phyloP scores from a whole-genome alignment of 1,140 invertebrate genomes.

The Zaprionus inermis region DNA sequence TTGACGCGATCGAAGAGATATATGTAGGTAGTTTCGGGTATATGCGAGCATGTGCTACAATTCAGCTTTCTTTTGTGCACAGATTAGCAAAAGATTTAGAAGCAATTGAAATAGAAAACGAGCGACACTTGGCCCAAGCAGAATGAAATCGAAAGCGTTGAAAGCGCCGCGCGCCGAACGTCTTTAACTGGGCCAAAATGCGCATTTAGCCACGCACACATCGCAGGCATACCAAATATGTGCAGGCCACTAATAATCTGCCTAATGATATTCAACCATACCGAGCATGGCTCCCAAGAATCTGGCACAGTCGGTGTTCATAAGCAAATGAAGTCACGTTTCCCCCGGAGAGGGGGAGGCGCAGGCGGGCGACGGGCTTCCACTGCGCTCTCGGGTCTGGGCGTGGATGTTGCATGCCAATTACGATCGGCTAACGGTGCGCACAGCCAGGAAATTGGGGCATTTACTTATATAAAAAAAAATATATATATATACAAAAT shows the following conservation, averaged over 20 bases:
- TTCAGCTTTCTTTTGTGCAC: constrained; percentile 71
- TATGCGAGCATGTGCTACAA: constrained; percentile 60
- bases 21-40: too few species aligned
- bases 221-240: constrained; percentile 72
- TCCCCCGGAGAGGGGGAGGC: background rate
- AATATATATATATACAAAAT: constrained; percentile 56
- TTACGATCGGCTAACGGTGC: constrained; percentile 66
- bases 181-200: constrained; percentile 73
- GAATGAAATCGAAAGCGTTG: constrained; percentile 81
- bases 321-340: constrained; percentile 59
- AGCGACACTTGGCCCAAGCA: constrained; percentile 42
- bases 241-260: constrained; percentile 41
- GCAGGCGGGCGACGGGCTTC: background rate
- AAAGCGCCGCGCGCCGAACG: constrained; percentile 50
- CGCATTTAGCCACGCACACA: constrained; percentile 70
- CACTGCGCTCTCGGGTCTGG: constrained; percentile 8
- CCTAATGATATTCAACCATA: constrained; percentile 50
- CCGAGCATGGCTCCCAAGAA: constrained; percentile 46
- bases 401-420: constrained; percentile 67
- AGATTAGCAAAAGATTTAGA: constrained; percentile 71
- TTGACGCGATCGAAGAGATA: constrained; percentile 66
- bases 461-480: constrained; percentile 77
- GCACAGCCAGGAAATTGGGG: constrained; percentile 53
- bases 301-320: constrained; percentile 69
- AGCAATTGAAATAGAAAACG: constrained; percentile 80